Base-by-base conservation (phyloP, 1,140 invertebrate species). In the Adoxophyes honmai region DNA sequence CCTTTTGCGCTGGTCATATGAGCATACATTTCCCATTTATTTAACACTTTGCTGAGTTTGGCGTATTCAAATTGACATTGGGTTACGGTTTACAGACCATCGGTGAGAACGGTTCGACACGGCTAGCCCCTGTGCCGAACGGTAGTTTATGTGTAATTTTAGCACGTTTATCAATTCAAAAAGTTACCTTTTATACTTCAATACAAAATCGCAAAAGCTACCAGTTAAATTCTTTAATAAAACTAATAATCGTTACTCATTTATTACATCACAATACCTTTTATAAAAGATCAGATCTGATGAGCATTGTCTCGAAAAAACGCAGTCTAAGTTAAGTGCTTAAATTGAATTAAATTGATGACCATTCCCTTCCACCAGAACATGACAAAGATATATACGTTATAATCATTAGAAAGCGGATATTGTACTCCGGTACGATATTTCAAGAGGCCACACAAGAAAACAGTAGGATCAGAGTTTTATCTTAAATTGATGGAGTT, bases 401-500 rank as follows among this genome's bases (percentile, higher is more conserved):
- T 33, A 21, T 48, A 48, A 48, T 48, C 42, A 48, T 48, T 48
- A 48, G 42, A 48, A 48, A 48, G 42, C 42, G 42, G 42, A 48
- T 34, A 35, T 52, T 52, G 34, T 52, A 18, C 34, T 52, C 51
- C 14, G 51, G 42, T 28, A 33, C 42, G 55, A 69, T 57, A 57
- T 70, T 70, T 64, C 53, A 48, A 44, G 48, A 57, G 75, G 68
- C 70, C 76, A 75, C 76, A 79, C 75, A 76, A 59, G 63, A 70
- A 60, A 71, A 64, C 75, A 63, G 74, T 73, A 78, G 73, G 59
- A 64, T 63, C 65, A 68, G 42, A 64, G 57, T 66, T 59, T 52
- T 79, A 82, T 80, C 79, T 80, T 59, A 70, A 80, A 78, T 71
- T 77, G 72, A 82, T 77, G 66, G 65, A 61, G 63, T 67, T 77